A percentile compares a stretch with the other conserved stretches of the same genome.
phyloP scores from a whole-genome alignment of 2,888 invertebrate genomes.

The Drosophila ustulata region DNA sequence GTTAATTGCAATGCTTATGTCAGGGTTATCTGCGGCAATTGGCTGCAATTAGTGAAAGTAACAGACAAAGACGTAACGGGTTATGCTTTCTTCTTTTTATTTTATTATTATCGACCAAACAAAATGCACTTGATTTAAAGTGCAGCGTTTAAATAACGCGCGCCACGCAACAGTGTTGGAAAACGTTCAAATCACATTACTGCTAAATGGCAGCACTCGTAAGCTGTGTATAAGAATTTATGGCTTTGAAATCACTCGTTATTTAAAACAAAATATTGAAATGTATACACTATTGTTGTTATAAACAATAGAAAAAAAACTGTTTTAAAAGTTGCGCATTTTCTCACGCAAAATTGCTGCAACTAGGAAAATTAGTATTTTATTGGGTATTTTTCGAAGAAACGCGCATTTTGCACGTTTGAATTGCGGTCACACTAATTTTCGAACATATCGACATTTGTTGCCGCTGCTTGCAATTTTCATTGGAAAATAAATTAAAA shows the following conservation, averaged over 20 bases:
- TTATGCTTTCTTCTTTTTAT: slow-evolving; percentile 1
- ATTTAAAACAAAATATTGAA: too few relatives aligned
- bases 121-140: background rate
- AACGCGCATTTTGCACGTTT: background rate
- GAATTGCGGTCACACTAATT: background rate
- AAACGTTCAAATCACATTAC: slow-evolving; percentile 2
- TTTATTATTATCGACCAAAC: slow-evolving; percentile 66
- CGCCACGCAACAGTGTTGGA: slow-evolving; percentile 11
- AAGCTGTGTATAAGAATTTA: background rate
- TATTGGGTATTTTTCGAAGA: background rate
- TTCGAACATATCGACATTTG: background rate
- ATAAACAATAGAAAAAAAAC: background rate
- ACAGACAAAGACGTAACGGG: slow-evolving; percentile 3
- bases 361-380: background rate
- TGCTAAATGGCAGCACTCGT: slow-evolving; percentile 8
- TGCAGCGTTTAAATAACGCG: slow-evolving; percentile 5
- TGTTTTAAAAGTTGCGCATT: background rate
- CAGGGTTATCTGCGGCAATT: slow-evolving; percentile 10
- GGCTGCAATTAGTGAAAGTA: slow-evolving; percentile 54
- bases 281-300: background rate
- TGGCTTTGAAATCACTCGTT: too few relatives aligned
- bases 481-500: slow-evolving; percentile 14
- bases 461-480: slow-evolving; percentile 22
- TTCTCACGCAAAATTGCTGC: background rate
- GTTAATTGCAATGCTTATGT: slow-evolving; percentile 3